These are phyloP conservation scores for Helicorthomorpha holstii DNA, from an alignment of 1,140 invertebrate genomes.

Conservation along the genomic window DNA sequence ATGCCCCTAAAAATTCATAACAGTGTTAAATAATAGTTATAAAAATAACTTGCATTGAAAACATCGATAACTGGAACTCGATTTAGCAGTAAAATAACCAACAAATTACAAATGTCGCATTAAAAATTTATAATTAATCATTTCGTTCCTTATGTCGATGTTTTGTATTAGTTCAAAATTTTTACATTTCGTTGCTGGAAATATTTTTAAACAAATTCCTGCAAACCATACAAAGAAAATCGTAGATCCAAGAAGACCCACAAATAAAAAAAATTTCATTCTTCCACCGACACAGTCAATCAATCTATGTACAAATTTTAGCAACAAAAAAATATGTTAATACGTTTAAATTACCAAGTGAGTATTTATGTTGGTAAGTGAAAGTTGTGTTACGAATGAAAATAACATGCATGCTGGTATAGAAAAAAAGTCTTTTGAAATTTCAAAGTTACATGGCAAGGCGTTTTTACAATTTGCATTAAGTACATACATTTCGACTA, in stretches of 20 bases:
- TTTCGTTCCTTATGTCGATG: no score
- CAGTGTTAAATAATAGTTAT: slow-evolving; percentile 6
- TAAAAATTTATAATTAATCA: no score
- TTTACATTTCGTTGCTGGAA: not conserved
- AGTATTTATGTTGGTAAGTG: no score
- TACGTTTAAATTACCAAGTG: no score
- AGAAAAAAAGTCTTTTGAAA: no score
- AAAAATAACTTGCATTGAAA: not conserved
- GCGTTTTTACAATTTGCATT: no score
- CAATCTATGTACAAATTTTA: not conserved
- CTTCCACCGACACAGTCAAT: not conserved
- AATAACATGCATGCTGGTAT: no score
- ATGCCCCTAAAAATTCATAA: slow-evolving; percentile 17
- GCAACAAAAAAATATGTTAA: not conserved
- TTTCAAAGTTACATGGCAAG: no score
- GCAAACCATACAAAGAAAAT: slow-evolving; percentile 15
- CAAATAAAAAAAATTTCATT: slow-evolving; percentile 23
- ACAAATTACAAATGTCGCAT: no score
- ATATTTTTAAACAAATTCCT: not conserved
- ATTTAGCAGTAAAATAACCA: not conserved
- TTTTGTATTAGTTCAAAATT: no score
- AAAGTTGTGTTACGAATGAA: no score
- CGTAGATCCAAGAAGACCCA: slow-evolving; percentile 18
- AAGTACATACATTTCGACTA: no score
- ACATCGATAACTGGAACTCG: not conserved